phyloP scores from a whole-genome alignment of 2,888 invertebrate genomes.

The Orthonychiurus folsomi region DNA sequence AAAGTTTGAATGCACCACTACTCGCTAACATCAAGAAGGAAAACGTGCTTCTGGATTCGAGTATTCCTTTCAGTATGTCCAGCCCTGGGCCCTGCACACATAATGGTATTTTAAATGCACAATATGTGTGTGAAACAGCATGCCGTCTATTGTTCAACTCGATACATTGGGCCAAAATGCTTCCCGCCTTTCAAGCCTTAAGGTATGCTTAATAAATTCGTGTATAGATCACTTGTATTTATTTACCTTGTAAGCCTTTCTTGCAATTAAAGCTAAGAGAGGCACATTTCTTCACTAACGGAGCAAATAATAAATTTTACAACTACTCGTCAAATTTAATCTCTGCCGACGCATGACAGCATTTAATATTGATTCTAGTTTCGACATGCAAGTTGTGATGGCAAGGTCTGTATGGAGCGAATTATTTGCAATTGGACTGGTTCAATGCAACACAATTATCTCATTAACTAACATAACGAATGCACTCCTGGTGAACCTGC shows the following conservation, averaged over 20 bases:
- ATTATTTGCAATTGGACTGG: slow-evolving; percentile 36
- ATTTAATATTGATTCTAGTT: slow-evolving; percentile 17
- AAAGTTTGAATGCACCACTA: too few species aligned
- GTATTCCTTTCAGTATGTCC: slow-evolving; percentile 65
- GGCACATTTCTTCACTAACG: too few species aligned
- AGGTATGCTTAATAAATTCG: too few species aligned
- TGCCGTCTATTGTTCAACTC: slow-evolving; percentile 81
- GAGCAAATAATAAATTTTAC: too few species aligned
- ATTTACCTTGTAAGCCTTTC: too few species aligned
- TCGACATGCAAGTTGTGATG: slow-evolving; percentile 32
- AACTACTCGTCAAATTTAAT: too few species aligned
- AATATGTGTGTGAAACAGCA: slow-evolving; percentile 91
- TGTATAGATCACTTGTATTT: too few species aligned
- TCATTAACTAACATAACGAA: slow-evolving; percentile 30
- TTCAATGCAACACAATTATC: slow-evolving; percentile 36
- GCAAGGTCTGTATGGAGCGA: slow-evolving; percentile 36
- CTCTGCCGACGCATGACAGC: neutral
- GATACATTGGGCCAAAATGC: slow-evolving; percentile 79
- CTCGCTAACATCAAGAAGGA: slow-evolving; percentile 41
- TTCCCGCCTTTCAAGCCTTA: slow-evolving; percentile 65
- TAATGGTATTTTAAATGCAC: slow-evolving; percentile 67
- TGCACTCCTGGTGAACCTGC: slow-evolving; percentile 30
- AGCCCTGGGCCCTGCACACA: slow-evolving; percentile 68
- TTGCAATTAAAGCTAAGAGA: too few species aligned
- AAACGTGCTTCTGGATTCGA: slow-evolving; percentile 55